Percentiles rank a stretch among this genome's conserved stretches.
These are phyloP conservation scores for Emesis castigata DNA, from an alignment of 2,888 invertebrate genomes.

Conservation along the genomic window DNA sequence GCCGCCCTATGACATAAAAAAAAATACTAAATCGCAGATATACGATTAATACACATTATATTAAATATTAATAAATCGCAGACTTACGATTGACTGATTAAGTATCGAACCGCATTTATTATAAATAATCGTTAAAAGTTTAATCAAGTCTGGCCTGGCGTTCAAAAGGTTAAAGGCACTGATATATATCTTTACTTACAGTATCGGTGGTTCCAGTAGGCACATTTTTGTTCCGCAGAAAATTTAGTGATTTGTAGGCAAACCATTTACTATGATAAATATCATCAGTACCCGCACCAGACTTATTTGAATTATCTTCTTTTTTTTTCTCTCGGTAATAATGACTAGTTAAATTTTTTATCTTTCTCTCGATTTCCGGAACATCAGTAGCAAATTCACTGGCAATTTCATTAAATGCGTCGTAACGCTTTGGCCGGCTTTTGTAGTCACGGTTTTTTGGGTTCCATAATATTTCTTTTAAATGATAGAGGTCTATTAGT, in stretches of 20 bases:
- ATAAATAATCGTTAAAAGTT: too few species aligned
- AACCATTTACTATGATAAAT: slow-evolving; percentile 38
- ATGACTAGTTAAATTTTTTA: slow-evolving; percentile 50
- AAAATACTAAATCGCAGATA: too few species aligned
- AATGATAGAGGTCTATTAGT: slow-evolving; percentile 51
- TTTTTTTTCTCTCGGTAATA: slow-evolving; percentile 41
- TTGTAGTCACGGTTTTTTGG: slow-evolving; percentile 47
- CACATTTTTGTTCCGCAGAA: slow-evolving; percentile 40
- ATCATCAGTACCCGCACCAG: slow-evolving; percentile 16
- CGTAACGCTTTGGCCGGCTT: slow-evolving; percentile 40
- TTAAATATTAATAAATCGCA: too few species aligned
- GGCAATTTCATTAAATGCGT: slow-evolving; percentile 32
- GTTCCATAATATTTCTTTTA: slow-evolving; percentile 48
- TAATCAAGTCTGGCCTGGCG: too few species aligned
- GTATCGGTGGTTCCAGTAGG: slow-evolving; percentile 13
- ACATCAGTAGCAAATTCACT: slow-evolving; percentile 19
- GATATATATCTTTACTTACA: slow-evolving; percentile 3
- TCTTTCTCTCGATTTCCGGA: slow-evolving; percentile 42
- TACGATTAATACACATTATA: too few species aligned
- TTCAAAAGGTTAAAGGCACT: not conserved
- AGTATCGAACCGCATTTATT: too few species aligned
- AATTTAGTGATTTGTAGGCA: slow-evolving; percentile 40
- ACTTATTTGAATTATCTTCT: slow-evolving; percentile 11
- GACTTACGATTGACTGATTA: too few species aligned
- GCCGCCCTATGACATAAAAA: too few species aligned